Percentiles rank a stretch among this genome's conserved stretches.
phyloP scores from a whole-genome alignment of 2,797 vertebrate genomes.

The Sorex maritimensis region DNA sequence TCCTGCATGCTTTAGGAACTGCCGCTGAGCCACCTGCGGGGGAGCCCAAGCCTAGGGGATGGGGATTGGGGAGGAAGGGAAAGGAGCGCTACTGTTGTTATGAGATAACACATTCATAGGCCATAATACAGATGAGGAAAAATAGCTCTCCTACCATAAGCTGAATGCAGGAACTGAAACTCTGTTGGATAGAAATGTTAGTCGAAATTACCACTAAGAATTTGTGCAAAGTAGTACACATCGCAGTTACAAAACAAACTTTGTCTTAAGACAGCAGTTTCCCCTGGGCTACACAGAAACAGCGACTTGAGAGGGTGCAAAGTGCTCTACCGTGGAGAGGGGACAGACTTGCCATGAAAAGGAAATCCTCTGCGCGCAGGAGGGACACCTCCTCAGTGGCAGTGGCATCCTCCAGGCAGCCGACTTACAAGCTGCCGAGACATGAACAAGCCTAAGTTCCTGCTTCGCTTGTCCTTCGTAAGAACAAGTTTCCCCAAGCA shows the following conservation, averaged over 20 bases:
- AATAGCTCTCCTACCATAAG: conserved; percentile 85
- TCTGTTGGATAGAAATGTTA: conserved; percentile 87
- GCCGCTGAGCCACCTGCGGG: conserved; percentile 81
- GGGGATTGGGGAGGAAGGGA: conserved; percentile 78
- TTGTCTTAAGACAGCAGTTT: conserved; percentile 76
- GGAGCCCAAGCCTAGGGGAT: conserved; percentile 82
- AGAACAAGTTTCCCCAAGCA: conserved; percentile 50
- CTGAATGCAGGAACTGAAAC: conserved; percentile 87
- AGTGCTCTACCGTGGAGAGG: conserved; percentile 52
- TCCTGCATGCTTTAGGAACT: conserved; percentile 85
- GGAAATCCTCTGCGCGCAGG: neutral
- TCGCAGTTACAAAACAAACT: conserved; percentile 83
- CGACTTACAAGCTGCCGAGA: conserved; percentile 33
- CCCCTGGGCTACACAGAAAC: conserved; percentile 64
- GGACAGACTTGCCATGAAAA: conserved; percentile 67
- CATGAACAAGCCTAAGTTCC: neutral
- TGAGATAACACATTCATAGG: conserved; percentile 81
- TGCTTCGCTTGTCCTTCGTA: conserved; percentile 20
- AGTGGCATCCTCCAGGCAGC: conserved; percentile 27
- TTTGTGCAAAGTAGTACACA: conserved; percentile 80
- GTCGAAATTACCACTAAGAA: conserved; percentile 85
- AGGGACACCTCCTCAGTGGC: neutral
- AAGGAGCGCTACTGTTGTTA: conserved; percentile 81
- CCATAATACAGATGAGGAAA: conserved; percentile 78
- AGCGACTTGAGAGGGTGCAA: conserved; percentile 12